Conservation (phyloP, 35 echinoderm and acorn worm genomes). For the Chiridota heheva region DNA sequence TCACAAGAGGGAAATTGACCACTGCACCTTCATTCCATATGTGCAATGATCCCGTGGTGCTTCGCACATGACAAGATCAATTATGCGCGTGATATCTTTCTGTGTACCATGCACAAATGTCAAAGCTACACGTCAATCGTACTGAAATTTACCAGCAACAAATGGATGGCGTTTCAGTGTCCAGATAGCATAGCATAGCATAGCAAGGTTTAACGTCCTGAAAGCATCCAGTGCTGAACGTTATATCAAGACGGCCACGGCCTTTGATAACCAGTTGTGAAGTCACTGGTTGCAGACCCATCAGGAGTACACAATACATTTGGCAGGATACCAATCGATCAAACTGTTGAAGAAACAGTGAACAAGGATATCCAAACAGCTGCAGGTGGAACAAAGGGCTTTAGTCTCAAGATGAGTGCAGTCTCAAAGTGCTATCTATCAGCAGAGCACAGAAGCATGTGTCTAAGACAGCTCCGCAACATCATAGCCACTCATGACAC, state of each 20-base stretch:
- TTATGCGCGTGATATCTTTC: conserved; percentile 54
- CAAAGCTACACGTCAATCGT: not conserved
- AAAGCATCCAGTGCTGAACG: no score
- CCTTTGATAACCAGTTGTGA: no score
- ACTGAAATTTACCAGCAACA: conserved; percentile 12
- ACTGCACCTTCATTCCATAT: conserved; percentile 29
- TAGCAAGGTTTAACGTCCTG: no score
- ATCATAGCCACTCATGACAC: no score
- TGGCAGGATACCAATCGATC: conserved; percentile 39
- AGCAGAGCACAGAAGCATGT: conserved; percentile 11
- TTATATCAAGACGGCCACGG: no score
- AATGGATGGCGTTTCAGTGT: conserved; percentile 28
- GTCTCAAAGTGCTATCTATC: conserved; percentile 34
- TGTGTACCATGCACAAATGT: conserved; percentile 59
- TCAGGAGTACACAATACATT: conserved; percentile 1
- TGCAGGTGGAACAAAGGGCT: conserved; percentile 51
- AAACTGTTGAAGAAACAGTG: conserved; percentile 47
- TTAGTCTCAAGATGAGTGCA: conserved; percentile 31
- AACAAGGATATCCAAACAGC: conserved; percentile 55
- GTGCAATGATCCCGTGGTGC: conserved; percentile 45
- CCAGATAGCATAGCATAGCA: no score
- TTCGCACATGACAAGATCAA: conserved; percentile 52
- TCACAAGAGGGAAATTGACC: conserved; percentile 45
- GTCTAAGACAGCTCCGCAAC: conserved; percentile 1
- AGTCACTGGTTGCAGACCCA: no score